phyloP scores from a whole-genome alignment of 2,888 invertebrate genomes.

The Microctonus hyperodae region DNA sequence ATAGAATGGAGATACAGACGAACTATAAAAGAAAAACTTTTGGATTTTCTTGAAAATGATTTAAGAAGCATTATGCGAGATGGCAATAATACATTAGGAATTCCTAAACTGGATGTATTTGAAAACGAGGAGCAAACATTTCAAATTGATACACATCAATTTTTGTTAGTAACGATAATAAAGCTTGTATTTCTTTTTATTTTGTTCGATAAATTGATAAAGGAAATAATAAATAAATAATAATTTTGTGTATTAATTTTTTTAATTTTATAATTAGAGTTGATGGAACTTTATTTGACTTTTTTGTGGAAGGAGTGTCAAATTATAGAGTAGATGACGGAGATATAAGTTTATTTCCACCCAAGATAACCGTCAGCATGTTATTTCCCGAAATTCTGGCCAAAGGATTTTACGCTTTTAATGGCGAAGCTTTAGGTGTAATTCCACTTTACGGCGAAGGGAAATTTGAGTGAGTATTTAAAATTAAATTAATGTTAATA shows the following conservation, averaged over 20 bases:
- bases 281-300: slow-evolving; percentile 27
- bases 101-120: slow-evolving; percentile 3
- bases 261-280: slow-evolving; percentile 16
- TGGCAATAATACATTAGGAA: background rate
- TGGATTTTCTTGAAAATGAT: slow-evolving; percentile 2
- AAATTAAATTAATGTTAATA: background rate
- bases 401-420: slow-evolving; percentile 32
- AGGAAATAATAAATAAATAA: background rate
- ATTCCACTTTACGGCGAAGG: slow-evolving; percentile 38
- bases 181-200: background rate
- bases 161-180: background rate
- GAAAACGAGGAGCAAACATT: background rate
- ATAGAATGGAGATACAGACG: background rate
- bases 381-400: slow-evolving; percentile 35
- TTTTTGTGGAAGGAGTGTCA: slow-evolving; percentile 34
- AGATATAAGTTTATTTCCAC: slow-evolving; percentile 11
- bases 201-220: background rate
- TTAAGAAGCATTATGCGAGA: slow-evolving; percentile 3
- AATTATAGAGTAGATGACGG: slow-evolving; percentile 35
- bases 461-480: slow-evolving; percentile 37
- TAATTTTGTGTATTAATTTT: background rate
- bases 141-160: background rate
- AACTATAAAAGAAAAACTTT: background rate
- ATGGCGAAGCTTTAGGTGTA: background rate
- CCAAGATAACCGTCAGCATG: slow-evolving; percentile 29